Percentiles rank a stretch among this genome's conserved stretches.
phyloP scores from a whole-genome alignment of 2,888 invertebrate genomes.

The Ectropis crepuscularia region DNA sequence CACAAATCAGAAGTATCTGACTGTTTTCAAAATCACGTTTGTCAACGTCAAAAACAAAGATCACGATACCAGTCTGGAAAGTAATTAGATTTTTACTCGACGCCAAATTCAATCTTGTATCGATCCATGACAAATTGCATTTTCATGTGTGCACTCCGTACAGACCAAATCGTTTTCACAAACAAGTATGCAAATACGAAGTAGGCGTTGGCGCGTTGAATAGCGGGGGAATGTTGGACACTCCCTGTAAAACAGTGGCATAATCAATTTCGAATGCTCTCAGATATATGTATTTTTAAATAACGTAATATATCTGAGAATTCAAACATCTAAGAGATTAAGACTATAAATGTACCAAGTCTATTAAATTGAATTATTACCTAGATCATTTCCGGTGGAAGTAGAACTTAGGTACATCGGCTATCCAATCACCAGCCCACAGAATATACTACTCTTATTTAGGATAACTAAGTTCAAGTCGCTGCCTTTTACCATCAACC shows the following conservation, averaged over 20 bases:
- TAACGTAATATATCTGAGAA: too few species aligned
- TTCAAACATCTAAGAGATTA: too few species aligned
- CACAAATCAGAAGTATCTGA: background rate
- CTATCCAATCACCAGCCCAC: too few species aligned
- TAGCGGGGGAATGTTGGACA: constrained; percentile 68
- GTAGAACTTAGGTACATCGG: too few species aligned
- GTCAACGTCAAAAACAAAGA: constrained; percentile 7
- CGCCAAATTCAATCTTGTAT: constrained; percentile 43
- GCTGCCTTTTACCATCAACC: too few species aligned
- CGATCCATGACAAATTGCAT: constrained; percentile 59
- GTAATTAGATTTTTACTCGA: constrained; percentile 38
- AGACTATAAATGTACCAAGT: too few species aligned
- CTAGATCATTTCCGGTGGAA: too few species aligned
- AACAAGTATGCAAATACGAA: constrained; percentile 78
- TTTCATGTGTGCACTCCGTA: constrained; percentile 57
- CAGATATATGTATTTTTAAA: too few species aligned
- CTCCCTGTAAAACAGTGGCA: constrained; percentile 13
- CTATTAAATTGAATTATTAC: too few species aligned
- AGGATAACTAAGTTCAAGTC: too few species aligned
- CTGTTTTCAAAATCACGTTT: background rate
- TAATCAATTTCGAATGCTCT: background rate
- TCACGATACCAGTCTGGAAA: constrained; percentile 26
- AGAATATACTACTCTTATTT: too few species aligned
- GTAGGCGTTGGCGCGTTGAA: constrained; percentile 68
- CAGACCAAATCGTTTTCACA: constrained; percentile 71